Percentiles rank a stretch among this genome's conserved stretches.
Evolutionary conservation across 2,797 vertebrate species (phyloP).

Genomic region (Halcyon leucocephala): DNA sequence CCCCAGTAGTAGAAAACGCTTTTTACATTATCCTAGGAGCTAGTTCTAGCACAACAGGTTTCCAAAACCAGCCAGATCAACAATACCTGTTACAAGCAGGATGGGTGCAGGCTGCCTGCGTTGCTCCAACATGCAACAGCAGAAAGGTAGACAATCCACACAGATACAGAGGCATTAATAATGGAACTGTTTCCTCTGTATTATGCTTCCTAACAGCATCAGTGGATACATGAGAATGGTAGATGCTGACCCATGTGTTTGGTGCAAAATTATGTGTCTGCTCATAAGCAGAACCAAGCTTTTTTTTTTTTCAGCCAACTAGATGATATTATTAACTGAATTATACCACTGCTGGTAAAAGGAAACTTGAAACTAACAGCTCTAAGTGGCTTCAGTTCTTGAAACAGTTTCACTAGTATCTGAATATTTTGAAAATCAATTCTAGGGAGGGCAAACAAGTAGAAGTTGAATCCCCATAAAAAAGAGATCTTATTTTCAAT

Average conservation of each 20-base stretch:
- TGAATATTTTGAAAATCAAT: background rate
- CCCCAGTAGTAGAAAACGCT: background rate
- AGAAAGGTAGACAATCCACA: background rate
- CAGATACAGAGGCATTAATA: background rate
- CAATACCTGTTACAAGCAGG: background rate
- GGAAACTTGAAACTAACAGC: conserved; percentile 27
- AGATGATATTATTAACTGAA: background rate
- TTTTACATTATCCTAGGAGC: background rate
- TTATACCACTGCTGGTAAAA: background rate
- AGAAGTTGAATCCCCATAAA: background rate
- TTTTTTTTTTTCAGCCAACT: background rate
- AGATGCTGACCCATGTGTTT: background rate
- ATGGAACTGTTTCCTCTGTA: background rate
- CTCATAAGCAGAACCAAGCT: background rate
- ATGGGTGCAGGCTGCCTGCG: background rate
- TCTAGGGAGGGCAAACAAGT: background rate
- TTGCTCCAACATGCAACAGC: background rate
- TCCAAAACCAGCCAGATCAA: background rate
- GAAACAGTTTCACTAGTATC: background rate
- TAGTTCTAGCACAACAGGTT: background rate
- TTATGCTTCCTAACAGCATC: background rate
- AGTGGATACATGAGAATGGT: background rate
- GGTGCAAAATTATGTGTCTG: background rate
- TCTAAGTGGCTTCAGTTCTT: background rate
- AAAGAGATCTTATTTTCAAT: background rate